These are phyloP conservation scores for Beaufortia kweichowensis DNA, from an alignment of 2,113 vertebrate genomes.

Conservation along the genomic window DNA sequence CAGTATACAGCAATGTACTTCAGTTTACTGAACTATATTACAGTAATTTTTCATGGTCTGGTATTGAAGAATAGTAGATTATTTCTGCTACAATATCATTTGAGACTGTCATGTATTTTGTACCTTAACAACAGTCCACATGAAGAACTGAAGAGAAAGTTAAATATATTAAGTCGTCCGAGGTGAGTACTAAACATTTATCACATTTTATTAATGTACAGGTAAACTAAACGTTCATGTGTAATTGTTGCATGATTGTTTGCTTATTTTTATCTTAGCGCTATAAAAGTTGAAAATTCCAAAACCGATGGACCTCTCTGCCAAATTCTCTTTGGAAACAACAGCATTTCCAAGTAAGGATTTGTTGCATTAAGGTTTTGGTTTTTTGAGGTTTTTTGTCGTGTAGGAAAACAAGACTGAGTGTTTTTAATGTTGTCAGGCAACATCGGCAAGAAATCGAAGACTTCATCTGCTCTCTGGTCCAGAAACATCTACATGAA, in stretches of 20 bases:
- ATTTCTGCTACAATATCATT: too few relatives aligned
- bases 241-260: not conserved
- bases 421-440: constrained; percentile 67
- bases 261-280: constrained; percentile 68
- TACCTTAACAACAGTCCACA: constrained; percentile 83
- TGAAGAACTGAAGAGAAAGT: constrained; percentile 86
- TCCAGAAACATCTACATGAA: constrained; percentile 82
- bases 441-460: constrained; percentile 94
- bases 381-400: too few relatives aligned
- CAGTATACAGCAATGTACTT: too few relatives aligned
- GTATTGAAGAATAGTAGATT: too few relatives aligned
- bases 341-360: constrained; percentile 93
- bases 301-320: constrained; percentile 87
- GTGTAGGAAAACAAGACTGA: not conserved
- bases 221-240: not conserved
- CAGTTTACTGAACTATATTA: too few relatives aligned
- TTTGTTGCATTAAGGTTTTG: not conserved
- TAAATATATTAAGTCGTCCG: constrained; percentile 84
- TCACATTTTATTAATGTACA: not conserved
- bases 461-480: constrained; percentile 84
- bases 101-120: not conserved
- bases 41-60: too few relatives aligned
- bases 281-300: constrained; percentile 80
- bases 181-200: constrained; percentile 72
- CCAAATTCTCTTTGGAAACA: constrained; percentile 93